phyloP scores from a whole-genome alignment of 2,888 invertebrate species.

The Hypselothyrea guttata region DNA sequence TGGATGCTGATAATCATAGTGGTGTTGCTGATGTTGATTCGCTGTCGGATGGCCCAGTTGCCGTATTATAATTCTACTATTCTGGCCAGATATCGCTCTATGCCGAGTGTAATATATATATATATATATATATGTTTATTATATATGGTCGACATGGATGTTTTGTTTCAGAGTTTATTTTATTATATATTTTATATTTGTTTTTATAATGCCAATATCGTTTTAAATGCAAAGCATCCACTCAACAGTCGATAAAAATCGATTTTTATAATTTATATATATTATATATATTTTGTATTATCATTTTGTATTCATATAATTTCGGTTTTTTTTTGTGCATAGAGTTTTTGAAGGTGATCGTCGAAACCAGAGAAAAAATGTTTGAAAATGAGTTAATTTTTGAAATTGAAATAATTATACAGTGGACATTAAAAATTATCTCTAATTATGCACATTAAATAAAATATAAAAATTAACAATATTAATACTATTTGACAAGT shows the following conservation, averaged over 20 bases:
- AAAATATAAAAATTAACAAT: too few species aligned
- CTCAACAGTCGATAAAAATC: slow-evolving; percentile 21
- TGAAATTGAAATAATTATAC: slow-evolving; percentile 10
- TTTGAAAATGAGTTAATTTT: slow-evolving; percentile 28
- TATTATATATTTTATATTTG: not conserved
- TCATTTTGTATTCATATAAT: slow-evolving; percentile 30
- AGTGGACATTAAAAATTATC: slow-evolving; percentile 8
- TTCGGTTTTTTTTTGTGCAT: too few species aligned
- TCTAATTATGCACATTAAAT: not conserved
- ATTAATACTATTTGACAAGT: too few species aligned
- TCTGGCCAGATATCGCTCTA: slow-evolving; percentile 22
- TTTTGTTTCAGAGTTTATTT: slow-evolving; percentile 9
- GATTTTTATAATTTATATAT: too few species aligned
- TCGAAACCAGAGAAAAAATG: slow-evolving; percentile 35
- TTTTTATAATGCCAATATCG: not conserved
- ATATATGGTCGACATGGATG: slow-evolving; percentile 19
- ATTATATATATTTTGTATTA: too few species aligned
- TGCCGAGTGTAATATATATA: not conserved
- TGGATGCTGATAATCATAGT: slow-evolving; percentile 18
- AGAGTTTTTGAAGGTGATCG: slow-evolving; percentile 21
- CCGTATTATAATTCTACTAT: slow-evolving; percentile 43
- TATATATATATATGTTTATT: not conserved
- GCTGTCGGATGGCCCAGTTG: slow-evolving; percentile 28
- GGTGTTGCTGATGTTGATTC: slow-evolving; percentile 20
- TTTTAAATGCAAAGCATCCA: slow-evolving; percentile 15